Evolutionary conservation across 2,888 invertebrate genomes (phyloP), one percentile per base, ranked within the genome.

Genomic region (Pedicia rivosa): DNA sequence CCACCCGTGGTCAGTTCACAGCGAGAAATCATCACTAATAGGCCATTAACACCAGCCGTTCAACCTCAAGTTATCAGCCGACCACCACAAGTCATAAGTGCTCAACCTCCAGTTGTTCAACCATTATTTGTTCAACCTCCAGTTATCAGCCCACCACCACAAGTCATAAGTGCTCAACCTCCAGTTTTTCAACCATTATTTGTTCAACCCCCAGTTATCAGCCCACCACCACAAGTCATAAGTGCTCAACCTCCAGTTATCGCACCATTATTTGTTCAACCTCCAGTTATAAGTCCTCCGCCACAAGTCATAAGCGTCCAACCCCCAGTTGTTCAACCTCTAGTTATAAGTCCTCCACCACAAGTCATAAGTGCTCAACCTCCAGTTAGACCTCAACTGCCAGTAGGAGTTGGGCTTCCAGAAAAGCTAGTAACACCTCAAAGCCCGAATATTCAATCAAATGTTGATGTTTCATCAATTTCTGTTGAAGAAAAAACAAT

Each of bases 291-390:
- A n/a, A 20, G 12, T 19, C 15, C 36, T 8, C 36, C 37, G 12
- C 15, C 27, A 29, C n/a, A n/a, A n/a, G n/a, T n/a, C n/a, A n/a
- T n/a, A n/a, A n/a, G n/a, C n/a, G n/a, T n/a, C n/a, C n/a, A n/a
- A n/a, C n/a, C 22, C 29, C 12, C 12, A 36, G 16, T 3, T 3
- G 24, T 9, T 3, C 12, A 17, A 17, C 15, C 22, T 36, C n/a
- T n/a, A n/a, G n/a, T n/a, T n/a, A n/a, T n/a, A n/a, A 20, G 12
- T 19, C 15, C 36, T 7, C 38, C 39, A 17, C 17, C 27, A 31
- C 32, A 17, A 32, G 14, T 20, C 4, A 32, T 20, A n/a, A 20
- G 17, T 5, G 20, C 20, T 3, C 32, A 17, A 32, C 2, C 14
- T 13, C 30, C 16, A 30, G 17, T 3, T 5, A 30, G 19, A 5